A percentile compares a stretch with the other conserved stretches of the same genome.
These are phyloP conservation scores for Brenthis hecate DNA, from an alignment of 2,888 invertebrate species.

Conservation along the genomic window DNA sequence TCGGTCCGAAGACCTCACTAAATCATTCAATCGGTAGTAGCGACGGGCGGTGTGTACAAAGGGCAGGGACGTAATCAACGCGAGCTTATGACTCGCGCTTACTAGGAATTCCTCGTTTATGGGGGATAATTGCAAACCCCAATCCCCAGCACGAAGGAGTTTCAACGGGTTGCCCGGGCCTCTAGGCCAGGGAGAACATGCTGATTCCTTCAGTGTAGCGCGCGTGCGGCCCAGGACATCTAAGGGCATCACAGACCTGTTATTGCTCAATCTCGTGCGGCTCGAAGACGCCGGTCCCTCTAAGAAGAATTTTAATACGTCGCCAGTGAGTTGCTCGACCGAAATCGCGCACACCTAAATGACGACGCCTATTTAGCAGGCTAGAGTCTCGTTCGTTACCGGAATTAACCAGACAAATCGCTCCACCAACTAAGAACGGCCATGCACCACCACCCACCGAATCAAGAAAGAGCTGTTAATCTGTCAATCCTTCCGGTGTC, in stretches of 20 bases:
- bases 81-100: slow-evolving; percentile 86
- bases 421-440: slow-evolving; percentile 88
- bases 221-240: slow-evolving; percentile 84
- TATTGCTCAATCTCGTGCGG: slow-evolving; percentile 83
- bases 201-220: slow-evolving; percentile 85
- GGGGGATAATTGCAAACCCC: slow-evolving; percentile 64
- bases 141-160: slow-evolving; percentile 86
- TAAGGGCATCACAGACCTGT: slow-evolving; percentile 86
- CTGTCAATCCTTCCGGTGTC: slow-evolving; percentile 87
- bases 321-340: slow-evolving; percentile 49
- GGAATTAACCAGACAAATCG: slow-evolving; percentile 89
- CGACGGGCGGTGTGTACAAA: slow-evolving; percentile 88
- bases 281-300: slow-evolving; percentile 84
- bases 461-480: slow-evolving; percentile 87
- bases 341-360: slow-evolving; percentile 48
- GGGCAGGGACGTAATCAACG: slow-evolving; percentile 85
- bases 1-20: slow-evolving; percentile 83
- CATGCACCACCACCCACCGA: slow-evolving; percentile 87
- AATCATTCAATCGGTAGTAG: slow-evolving; percentile 87
- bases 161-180: slow-evolving; percentile 86
- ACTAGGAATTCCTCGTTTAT: slow-evolving; percentile 75
- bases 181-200: slow-evolving; percentile 82
- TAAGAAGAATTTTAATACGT: slow-evolving; percentile 72
- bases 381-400: slow-evolving; percentile 87
- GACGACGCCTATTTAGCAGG: slow-evolving; percentile 79